phyloP scores from a whole-genome alignment of 2,888 invertebrate genomes.

The Cerceris ruficornis region DNA sequence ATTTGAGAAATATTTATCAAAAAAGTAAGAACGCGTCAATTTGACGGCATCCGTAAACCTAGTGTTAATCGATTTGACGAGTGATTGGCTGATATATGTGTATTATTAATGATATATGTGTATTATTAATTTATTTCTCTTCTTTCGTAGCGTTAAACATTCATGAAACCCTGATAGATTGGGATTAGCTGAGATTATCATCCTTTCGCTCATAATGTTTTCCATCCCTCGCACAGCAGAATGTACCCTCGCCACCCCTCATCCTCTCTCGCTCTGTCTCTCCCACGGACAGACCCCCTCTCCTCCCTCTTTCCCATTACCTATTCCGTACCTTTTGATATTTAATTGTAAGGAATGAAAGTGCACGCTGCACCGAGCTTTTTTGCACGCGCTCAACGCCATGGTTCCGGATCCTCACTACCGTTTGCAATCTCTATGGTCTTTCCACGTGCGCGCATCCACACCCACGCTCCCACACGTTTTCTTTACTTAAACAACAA shows the following conservation, averaged over 20 bases:
- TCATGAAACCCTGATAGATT: slow-evolving; percentile 79
- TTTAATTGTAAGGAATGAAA: slow-evolving; percentile 19
- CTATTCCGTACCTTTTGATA: slow-evolving; percentile 14
- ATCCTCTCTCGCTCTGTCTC: background rate
- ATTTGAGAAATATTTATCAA: too few species aligned
- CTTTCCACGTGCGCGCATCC: slow-evolving; percentile 3
- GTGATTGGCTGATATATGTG: too few species aligned
- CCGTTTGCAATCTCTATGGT: background rate
- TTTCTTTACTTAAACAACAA: slow-evolving; percentile 44
- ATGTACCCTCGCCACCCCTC: slow-evolving; percentile 17
- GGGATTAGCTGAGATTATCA: slow-evolving; percentile 66
- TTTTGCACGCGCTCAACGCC: background rate
- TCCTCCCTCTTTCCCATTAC: background rate
- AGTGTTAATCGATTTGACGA: too few species aligned
- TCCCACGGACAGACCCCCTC: background rate
- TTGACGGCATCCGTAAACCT: too few species aligned
- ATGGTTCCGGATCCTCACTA: slow-evolving; percentile 8
- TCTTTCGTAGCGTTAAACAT: slow-evolving; percentile 74
- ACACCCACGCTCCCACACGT: slow-evolving; percentile 9
- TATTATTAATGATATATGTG: slow-evolving; percentile 48
- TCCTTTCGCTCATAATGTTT: slow-evolving; percentile 30
- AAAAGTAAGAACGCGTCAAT: too few species aligned
- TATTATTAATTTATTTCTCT: slow-evolving; percentile 65
- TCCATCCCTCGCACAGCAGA: slow-evolving; percentile 17
- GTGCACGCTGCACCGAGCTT: background rate